Evolutionary conservation across 2,113 vertebrate species (phyloP).

Genomic region (Alaudala cheleensis): DNA sequence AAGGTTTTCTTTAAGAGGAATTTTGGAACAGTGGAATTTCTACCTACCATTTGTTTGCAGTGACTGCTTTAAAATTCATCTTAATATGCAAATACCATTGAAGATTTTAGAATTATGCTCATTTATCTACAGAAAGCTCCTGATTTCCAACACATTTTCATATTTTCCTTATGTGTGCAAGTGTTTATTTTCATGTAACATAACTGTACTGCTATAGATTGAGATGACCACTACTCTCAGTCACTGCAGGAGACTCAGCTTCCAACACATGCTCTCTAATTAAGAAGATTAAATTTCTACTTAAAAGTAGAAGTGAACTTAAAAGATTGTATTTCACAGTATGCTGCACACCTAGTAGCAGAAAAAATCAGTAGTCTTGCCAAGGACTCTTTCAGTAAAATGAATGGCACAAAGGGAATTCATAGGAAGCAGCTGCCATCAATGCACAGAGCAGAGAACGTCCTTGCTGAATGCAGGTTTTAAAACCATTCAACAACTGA

Average conservation of each 20-base stretch:
- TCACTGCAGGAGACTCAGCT: neutral
- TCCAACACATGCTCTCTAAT: neutral
- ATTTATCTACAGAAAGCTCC: neutral
- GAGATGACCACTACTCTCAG: neutral
- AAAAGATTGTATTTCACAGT: neutral
- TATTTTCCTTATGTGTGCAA: neutral
- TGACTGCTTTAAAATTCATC: neutral
- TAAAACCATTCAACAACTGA: neutral
- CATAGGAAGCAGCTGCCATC: neutral
- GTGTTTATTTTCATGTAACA: neutral
- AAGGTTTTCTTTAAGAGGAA: neutral
- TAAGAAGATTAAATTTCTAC: neutral
- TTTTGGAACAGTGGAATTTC: neutral
- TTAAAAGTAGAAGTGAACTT: neutral
- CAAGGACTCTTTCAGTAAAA: neutral
- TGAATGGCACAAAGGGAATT: neutral
- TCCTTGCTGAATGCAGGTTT: neutral
- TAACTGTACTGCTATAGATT: neutral
- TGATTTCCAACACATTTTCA: neutral
- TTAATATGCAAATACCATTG: neutral
- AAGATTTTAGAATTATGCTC: neutral
- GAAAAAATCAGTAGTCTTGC: neutral
- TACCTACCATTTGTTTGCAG: neutral
- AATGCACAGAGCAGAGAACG: neutral
- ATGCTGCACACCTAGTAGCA: neutral